Base-by-base conservation (phyloP, 2,888 invertebrate genomes). In the Nomada lathburiana region DNA sequence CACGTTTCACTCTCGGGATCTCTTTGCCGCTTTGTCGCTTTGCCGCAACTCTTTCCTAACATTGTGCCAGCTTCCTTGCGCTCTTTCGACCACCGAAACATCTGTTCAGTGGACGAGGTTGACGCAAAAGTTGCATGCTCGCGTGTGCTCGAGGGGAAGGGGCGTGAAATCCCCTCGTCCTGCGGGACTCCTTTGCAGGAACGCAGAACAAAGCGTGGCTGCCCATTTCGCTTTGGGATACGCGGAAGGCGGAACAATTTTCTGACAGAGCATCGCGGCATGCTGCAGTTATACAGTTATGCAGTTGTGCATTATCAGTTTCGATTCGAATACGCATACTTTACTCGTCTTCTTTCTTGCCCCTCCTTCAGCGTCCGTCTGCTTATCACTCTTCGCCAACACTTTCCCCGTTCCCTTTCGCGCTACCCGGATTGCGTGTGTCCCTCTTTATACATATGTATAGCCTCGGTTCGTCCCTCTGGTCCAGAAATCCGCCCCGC, bases 1-100 rank as follows among this genome's bases (percentile, higher is more conserved):
- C 50, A 18, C 81, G 70, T 83, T 83, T 83, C 81, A 67, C 81
- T 83, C 81, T 81, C 81, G 64, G 68, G 53, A 71, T 65, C 75
- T 70, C 73, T 73, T 55, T 72, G 71, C 72, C 63, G 26, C 50
- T 69, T 59, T 36, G 26, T 63, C 44, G 44, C 72, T 44, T 18
- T 18, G 60, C 47, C n/a, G 16, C 44, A 52, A 29, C 26, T 73
- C 75, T 63, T 60, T 53, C 70, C 26, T 44, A 9, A 47, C 44
- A 13, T 20, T 16, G 52, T 9, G 52, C 59, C 44, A 1, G 60
- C 62, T 70, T 68, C 55, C 42, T 69, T 53, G 55, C 69, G 50
- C 18, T 79, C 63, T 69, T 47, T 53, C 75, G 47, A 44, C 57
- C 29, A 10, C 62, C 47, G 60, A 65, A 62, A 52, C 50, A 71